These are phyloP conservation scores for Corydoras maculifer DNA, from an alignment of 2,113 vertebrate genomes.

Conservation along the genomic window DNA sequence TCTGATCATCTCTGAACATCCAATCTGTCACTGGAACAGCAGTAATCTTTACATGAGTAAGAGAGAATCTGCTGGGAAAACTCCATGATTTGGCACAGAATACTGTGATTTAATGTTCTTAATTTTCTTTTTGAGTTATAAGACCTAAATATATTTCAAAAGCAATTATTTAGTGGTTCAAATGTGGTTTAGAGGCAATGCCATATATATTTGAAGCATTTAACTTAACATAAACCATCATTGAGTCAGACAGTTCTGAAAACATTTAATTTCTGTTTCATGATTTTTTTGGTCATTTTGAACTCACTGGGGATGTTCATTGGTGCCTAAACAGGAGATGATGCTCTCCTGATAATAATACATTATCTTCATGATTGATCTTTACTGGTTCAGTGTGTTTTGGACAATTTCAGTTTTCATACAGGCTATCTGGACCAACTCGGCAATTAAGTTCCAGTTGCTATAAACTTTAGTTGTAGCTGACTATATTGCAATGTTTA, in stretches of 20 bases:
- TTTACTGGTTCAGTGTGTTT: too few relatives aligned
- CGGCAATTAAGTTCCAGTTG: too few relatives aligned
- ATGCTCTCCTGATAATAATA: too few relatives aligned
- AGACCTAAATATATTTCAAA: not conserved
- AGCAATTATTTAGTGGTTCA: constrained; percentile 3
- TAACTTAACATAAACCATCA: not conserved
- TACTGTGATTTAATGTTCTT: not conserved
- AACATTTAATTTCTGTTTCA: constrained; percentile 8
- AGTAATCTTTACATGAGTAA: constrained; percentile 17
- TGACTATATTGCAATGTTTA: too few relatives aligned
- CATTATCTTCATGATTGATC: too few relatives aligned
- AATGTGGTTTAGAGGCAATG: not conserved
- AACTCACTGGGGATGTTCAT: constrained; percentile 17
- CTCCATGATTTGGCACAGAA: constrained; percentile 10
- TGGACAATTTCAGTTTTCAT: too few relatives aligned
- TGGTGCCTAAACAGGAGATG: constrained; percentile 27
- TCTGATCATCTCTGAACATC: constrained; percentile 10
- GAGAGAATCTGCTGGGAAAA: constrained; percentile 16
- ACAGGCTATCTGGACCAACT: too few relatives aligned
- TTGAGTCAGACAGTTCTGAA: too few relatives aligned
- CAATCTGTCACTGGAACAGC: constrained; percentile 29
- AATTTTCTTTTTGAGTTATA: constrained; percentile 1
- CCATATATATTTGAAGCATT: not conserved
- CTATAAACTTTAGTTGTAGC: too few relatives aligned
- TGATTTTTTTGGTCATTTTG: constrained; percentile 12